These are phyloP conservation scores for Lanistes nyassanus DNA, from an alignment of 1,140 invertebrate species.

Conservation along the genomic window DNA sequence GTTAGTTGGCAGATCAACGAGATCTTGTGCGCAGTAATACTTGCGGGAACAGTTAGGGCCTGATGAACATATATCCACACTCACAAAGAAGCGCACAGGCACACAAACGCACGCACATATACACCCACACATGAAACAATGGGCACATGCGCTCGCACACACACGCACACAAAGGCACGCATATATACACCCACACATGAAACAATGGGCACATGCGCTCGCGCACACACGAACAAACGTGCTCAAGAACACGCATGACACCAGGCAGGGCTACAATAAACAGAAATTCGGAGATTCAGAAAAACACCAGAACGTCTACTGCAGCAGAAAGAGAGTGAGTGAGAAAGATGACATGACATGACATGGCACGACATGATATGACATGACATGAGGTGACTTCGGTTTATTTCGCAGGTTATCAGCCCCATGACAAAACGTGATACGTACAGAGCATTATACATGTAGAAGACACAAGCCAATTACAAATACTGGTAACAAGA, in stretches of 20 bases:
- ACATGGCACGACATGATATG: too few species aligned
- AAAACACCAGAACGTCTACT: too few species aligned
- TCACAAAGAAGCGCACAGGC: background rate
- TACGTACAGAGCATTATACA: too few species aligned
- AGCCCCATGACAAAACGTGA: too few species aligned
- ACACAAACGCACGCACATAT: conserved; percentile 1
- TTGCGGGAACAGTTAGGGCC: too few species aligned
- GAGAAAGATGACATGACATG: background rate
- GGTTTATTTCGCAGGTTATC: background rate
- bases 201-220: background rate
- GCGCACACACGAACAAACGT: conserved; percentile 6
- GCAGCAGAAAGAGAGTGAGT: background rate
- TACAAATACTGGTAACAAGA: too few species aligned
- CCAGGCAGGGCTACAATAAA: background rate
- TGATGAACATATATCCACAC: conserved; percentile 3
- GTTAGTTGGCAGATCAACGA: too few species aligned
- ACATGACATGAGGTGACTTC: too few species aligned
- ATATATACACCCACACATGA: background rate
- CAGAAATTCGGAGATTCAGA: too few species aligned
- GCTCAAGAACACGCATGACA: conserved; percentile 6
- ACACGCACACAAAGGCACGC: conserved; percentile 1
- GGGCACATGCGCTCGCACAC: background rate
- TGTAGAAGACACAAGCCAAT: too few species aligned
- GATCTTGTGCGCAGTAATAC: too few species aligned
- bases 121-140: background rate